Evolutionary conservation across 2,797 vertebrate genomes (phyloP), one percentile per base, ranked within the genome.

Genomic region (Ctenopoma multispine): DNA sequence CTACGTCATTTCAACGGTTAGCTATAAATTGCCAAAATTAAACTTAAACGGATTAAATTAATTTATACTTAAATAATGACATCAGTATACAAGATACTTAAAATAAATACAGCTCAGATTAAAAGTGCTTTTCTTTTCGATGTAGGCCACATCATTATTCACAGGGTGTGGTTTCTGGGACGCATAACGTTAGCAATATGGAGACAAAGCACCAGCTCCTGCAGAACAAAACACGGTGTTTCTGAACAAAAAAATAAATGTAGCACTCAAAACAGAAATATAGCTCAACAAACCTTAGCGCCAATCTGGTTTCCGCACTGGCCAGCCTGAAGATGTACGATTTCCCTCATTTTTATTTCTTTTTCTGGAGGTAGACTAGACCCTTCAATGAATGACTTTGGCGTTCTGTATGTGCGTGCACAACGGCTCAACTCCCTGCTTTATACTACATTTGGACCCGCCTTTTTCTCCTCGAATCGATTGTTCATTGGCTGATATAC

Each of bases 261-360:
- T 3, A 20, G 0, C 4, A 0, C 0, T n/a, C 0, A 17, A 17
- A 43, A 10, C 1, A 5, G 0, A 36, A 9, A 75, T 0, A 23
- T 0, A 15, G 0, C 2, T 46, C 41, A 51, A 91, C 93, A 72
- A 3, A 95, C 95, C 93, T 95, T 95, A 1, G 95, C 95, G 12
- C 95, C 95, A 46, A 95, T 95, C 89, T 95, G 95, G 86, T 95
- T 95, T 53, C 95, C 95, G 62, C 95, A 95, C 83, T 95, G 95
- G 44, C 95, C 95, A 14, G 94, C 94, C 63, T 95, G 95, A 34
- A 95, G 94, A 91, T 95, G 94, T 20, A 95, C 95, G 66, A 95
- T 95, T 94, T 95, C 95, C 92, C 95, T 95, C 95, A 95, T 89
- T 60, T 79, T 87, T 90, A 44, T 7, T 31, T 50, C 86, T 91